Percentiles rank a stretch among this genome's conserved stretches.
Evolutionary conservation across 1,140 invertebrate genomes (phyloP).

Genomic region (Aleiodes sp.): DNA sequence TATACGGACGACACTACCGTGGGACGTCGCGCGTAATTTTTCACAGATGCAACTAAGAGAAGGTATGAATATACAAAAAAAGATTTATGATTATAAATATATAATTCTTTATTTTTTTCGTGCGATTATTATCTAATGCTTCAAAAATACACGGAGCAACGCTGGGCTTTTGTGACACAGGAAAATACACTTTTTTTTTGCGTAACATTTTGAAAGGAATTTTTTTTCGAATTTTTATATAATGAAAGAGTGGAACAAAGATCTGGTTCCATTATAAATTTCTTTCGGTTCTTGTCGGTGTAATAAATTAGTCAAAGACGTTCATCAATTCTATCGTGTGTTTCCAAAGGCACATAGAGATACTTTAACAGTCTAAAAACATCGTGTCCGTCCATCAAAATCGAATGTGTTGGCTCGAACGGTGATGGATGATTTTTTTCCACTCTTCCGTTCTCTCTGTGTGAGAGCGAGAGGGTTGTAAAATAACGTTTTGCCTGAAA

Average conservation of each 20-base stretch:
- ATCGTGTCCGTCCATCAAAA: constrained; percentile 55
- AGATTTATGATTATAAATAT: constrained; percentile 9
- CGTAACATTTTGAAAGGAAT: no score
- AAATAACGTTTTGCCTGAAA: not conserved
- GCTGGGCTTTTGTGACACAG: not conserved
- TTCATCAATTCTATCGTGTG: constrained; percentile 61
- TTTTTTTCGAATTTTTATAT: not conserved
- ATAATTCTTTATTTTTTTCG: not conserved
- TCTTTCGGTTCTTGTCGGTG: constrained; percentile 52
- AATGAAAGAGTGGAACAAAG: not conserved
- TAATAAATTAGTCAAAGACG: constrained; percentile 64
- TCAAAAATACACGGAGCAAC: not conserved
- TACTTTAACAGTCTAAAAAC: constrained; percentile 49
- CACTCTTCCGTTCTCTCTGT: constrained; percentile 36
- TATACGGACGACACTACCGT: not conserved
- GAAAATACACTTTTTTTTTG: no score
- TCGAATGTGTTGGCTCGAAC: constrained; percentile 23
- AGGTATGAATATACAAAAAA: not conserved
- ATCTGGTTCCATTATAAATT: constrained; percentile 52
- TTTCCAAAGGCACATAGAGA: constrained; percentile 48
- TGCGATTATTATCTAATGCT: constrained; percentile 2
- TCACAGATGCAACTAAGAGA: constrained; percentile 20
- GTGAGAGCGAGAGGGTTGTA: not conserved
- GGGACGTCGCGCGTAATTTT: constrained; percentile 15
- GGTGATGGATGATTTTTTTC: constrained; percentile 64